These are phyloP conservation scores for Erpobdella octoculata DNA, from an alignment of 2,888 invertebrate genomes.

Conservation along the genomic window DNA sequence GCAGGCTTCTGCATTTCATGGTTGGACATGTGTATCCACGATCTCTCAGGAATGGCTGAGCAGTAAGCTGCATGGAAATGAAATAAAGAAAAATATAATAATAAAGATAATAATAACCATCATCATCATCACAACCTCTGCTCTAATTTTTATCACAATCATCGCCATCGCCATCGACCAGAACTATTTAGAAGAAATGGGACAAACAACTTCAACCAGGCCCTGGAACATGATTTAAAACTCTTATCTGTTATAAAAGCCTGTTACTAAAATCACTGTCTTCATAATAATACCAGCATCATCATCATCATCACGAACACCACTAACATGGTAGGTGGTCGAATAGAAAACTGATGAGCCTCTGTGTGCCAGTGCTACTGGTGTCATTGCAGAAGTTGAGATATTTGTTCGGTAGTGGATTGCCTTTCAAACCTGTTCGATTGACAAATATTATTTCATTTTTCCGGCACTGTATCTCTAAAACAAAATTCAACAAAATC, in stretches of 20 bases:
- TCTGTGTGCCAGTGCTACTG: conserved; percentile 84
- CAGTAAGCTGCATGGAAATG: conserved; percentile 14
- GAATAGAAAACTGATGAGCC: conserved; percentile 84
- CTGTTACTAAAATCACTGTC: too few species aligned
- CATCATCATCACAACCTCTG: too few species aligned
- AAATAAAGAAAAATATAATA: neutral
- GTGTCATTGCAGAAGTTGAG: conserved; percentile 69
- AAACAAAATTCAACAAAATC: neutral
- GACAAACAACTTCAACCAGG: too few species aligned
- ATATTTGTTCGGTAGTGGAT: conserved; percentile 87
- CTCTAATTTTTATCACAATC: too few species aligned
- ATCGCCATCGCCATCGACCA: too few species aligned
- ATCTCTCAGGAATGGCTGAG: conserved; percentile 22
- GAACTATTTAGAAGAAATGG: too few species aligned
- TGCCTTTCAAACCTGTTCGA: conserved; percentile 62
- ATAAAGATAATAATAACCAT: too few species aligned
- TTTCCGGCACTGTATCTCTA: neutral
- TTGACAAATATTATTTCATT: neutral
- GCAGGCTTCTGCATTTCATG: conserved; percentile 18
- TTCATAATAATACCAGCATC: too few species aligned
- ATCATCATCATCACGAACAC: neutral
- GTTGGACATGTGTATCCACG: conserved; percentile 20
- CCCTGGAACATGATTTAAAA: too few species aligned
- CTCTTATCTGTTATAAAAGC: too few species aligned
- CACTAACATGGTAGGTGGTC: conserved; percentile 65